Evolutionary conservation across 2,888 invertebrate species (phyloP), one percentile per base, ranked within the genome.

Genomic region (Melanchra persicariae): DNA sequence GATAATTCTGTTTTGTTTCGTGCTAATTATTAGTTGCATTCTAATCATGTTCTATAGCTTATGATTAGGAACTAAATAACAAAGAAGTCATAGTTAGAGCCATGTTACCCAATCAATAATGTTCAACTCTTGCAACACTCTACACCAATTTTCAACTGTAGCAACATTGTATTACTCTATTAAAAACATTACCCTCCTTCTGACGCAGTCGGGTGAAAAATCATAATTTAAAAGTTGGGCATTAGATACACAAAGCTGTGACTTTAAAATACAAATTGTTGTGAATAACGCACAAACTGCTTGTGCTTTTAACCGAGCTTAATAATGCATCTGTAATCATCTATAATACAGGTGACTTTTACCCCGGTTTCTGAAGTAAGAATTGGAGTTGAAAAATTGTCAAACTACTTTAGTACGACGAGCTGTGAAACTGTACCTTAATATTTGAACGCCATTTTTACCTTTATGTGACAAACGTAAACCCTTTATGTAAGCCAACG

Each of bases 191-290:
- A n/a, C n/a, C n/a, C n/a, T n/a, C n/a, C n/a, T n/a, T n/a, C n/a
- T n/a, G n/a, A n/a, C n/a, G n/a, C n/a, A n/a, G n/a, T n/a, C n/a
- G n/a, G n/a, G n/a, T n/a, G n/a, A n/a, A n/a, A n/a, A n/a, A n/a
- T 17, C 54, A 47, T 51, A 66, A 64, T 59, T 43, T 60, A 49
- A 59, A 73, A 68, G 59, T 70, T 82, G 79, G 75, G 79, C 82
- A 81, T 83, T 83, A n/a, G n/a, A 84, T 63, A 58, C 47, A n/a
- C 24, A 55, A 67, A 78, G 71, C 70, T 84, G 84, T 81, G 73
- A 81, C 66, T 10, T 64, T 55, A 59, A 55, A n/a, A 68, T 81
- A 81, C 10, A 47, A 47, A 57, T 64, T 67, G 54, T 74, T 84
- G 60, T 82, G 26, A 73, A 60, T 61, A 68, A 52, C 47, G 76